Conservation (phyloP, 2,888 invertebrate genomes). For the Phortica magna region DNA sequence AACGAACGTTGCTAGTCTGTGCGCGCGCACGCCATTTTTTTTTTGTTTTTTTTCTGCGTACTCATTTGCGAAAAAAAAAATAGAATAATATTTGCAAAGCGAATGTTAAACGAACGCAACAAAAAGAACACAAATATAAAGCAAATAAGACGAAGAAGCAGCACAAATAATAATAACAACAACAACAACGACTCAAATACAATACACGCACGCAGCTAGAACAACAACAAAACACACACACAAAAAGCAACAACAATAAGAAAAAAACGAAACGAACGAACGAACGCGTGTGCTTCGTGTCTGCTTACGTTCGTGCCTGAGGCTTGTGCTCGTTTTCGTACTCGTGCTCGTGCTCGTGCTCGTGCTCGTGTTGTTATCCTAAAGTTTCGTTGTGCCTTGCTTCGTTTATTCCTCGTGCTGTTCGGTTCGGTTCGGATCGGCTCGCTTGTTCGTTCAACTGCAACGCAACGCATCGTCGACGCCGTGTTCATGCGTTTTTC, state of each 20-base stretch:
- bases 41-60: background rate
- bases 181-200: background rate
- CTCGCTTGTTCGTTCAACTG: background rate
- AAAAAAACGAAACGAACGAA: background rate
- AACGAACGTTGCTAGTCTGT: slow-evolving; percentile 64
- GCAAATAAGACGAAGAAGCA: background rate
- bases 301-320: background rate
- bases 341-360: background rate
- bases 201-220: too few species aligned
- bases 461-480: background rate
- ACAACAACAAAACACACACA: background rate
- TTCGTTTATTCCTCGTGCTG: background rate
- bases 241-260: background rate
- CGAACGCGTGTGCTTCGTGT: background rate
- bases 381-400: background rate
- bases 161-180: background rate
- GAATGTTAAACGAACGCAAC: too few species aligned
- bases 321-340: background rate
- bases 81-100: background rate
- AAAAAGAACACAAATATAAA: background rate
- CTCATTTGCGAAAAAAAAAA: too few species aligned
- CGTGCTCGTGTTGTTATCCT: background rate
- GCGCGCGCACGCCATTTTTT: slow-evolving; percentile 54
- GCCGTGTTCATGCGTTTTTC: slow-evolving; percentile 1
- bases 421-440: background rate